Evolutionary conservation across 2,797 vertebrate genomes (phyloP), one percentile per base, ranked within the genome.

Genomic region (Acanthornis magna): DNA sequence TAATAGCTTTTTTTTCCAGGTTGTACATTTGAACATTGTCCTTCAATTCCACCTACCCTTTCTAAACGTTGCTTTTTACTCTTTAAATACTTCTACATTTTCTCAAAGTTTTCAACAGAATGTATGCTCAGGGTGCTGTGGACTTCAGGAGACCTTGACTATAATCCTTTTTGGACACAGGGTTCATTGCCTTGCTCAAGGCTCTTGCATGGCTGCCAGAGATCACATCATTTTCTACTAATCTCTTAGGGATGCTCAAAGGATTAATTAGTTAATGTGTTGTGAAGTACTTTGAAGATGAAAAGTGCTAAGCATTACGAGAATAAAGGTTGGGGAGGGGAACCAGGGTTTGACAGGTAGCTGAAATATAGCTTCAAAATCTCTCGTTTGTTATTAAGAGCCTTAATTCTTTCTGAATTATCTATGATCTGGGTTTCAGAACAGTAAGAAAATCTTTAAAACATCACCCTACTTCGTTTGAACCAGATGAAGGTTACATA

Each of bases 261-360:
- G 80, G 92, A 94, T 96, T 95, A 95, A 96, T 96, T 96, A 95
- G 86, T 54, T 89, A 93, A 96, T 85, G 53, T 83, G 72, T 94
- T 91, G 88, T 83, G 84, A 96, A 85, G 34, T 53, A 54, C 86
- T 95, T 94, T 93, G 91, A 96, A 96, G 93, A 95, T 93, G 81
- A 95, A 93, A 93, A 93, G 67, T 82, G 71, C 17, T 89, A 95
- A 90, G 53, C 42, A 85, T 85, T 94, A 71, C 0, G 2, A 71
- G 22, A 19, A 54, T 70, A 93, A n/a, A 50, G 45, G 66, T 32
- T 93, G 27, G n/a, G 61, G 38, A 82, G 34, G 34, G 50, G 42
- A 82, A 51, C 14, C 1, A 5, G 8, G 20, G 48, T 91, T 89
- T 95, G 80, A 67, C 1, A 4, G 45, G 74, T 73, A 87, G 63